These are phyloP conservation scores for Stenichneumon culpator DNA, from an alignment of 2,888 invertebrate genomes.

Conservation along the genomic window DNA sequence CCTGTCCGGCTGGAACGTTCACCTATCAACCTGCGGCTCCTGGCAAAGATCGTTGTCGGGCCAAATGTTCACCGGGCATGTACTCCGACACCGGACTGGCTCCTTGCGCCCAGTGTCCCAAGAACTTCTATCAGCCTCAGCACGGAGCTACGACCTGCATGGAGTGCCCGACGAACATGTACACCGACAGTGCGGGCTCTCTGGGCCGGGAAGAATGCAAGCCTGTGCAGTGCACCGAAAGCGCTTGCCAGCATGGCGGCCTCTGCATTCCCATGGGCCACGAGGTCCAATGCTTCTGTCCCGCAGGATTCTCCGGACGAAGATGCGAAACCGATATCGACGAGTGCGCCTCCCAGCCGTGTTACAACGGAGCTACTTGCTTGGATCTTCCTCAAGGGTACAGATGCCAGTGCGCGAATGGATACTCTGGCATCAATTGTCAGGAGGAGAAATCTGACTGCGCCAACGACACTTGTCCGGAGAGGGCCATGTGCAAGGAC, in stretches of 20 bases:
- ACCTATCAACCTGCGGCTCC: constrained; percentile 97
- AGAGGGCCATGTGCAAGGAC: constrained; percentile 98
- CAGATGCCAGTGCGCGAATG: constrained; percentile 94
- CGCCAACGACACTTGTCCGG: constrained; percentile 95
- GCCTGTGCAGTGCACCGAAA: constrained; percentile 94
- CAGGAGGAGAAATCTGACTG: constrained; percentile 97
- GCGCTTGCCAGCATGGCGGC: constrained; percentile 96
- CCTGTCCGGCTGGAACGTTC: constrained; percentile 95
- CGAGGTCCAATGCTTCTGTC: constrained; percentile 96
- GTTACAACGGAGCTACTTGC: constrained; percentile 97
- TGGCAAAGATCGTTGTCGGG: constrained; percentile 92
- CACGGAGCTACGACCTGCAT: constrained; percentile 94
- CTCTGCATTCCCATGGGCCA: constrained; percentile 96
- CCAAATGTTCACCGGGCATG: constrained; percentile 95
- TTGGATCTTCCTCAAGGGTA: constrained; percentile 97
- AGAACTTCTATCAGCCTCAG: constrained; percentile 95
- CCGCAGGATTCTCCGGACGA: constrained; percentile 97
- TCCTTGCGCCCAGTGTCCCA: constrained; percentile 96
- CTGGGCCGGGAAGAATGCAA: constrained; percentile 94
- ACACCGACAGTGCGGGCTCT: constrained; percentile 93
- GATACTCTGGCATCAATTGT: constrained; percentile 97
- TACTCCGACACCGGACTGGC: constrained; percentile 97
- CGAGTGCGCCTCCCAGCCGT: constrained; percentile 97
- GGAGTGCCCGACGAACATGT: constrained; percentile 96
- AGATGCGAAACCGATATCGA: constrained; percentile 98